Evolutionary conservation across 2,113 vertebrate species (phyloP).

Genomic region (Microtus pennsylvanicus): DNA sequence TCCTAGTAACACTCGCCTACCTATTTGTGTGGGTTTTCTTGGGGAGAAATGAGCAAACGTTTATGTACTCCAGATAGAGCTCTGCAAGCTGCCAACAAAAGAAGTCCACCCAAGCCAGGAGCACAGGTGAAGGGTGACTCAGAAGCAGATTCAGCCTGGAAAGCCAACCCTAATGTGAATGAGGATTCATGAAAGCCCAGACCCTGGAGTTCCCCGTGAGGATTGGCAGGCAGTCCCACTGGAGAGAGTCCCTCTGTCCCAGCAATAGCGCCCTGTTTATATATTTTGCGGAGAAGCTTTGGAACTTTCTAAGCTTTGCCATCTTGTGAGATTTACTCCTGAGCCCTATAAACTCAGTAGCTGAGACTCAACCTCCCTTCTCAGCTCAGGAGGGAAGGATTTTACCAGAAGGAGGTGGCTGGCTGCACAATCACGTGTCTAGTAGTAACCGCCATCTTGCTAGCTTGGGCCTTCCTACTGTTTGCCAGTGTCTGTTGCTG

Average conservation of each 20-base stretch:
- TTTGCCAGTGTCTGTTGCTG: conserved; percentile 76
- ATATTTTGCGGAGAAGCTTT: not conserved
- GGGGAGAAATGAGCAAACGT: not conserved
- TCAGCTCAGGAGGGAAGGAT: not conserved
- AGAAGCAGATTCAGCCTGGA: not conserved
- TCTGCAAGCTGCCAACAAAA: not conserved
- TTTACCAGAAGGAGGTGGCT: not conserved
- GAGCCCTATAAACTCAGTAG: not conserved
- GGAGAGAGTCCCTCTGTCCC: too few species aligned
- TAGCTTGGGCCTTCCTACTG: conserved; percentile 80
- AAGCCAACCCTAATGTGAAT: not conserved
- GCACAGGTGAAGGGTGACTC: too few species aligned
- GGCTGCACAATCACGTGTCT: not conserved
- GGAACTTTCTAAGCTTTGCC: not conserved
- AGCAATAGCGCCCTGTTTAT: not conserved
- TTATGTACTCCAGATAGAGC: too few species aligned
- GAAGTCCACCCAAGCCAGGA: not conserved
- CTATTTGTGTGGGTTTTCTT: not conserved
- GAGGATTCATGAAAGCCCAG: not conserved
- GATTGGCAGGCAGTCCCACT: rapidly evolving
- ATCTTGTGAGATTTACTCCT: not conserved
- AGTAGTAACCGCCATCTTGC: not conserved
- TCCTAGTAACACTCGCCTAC: not conserved
- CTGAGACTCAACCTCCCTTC: not conserved
- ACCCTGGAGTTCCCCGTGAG: not conserved